A percentile compares a stretch with the other conserved stretches of the same genome.
Evolutionary conservation across 2,113 vertebrate genomes (phyloP).

Genomic region (Semicossyphus pulcher): DNA sequence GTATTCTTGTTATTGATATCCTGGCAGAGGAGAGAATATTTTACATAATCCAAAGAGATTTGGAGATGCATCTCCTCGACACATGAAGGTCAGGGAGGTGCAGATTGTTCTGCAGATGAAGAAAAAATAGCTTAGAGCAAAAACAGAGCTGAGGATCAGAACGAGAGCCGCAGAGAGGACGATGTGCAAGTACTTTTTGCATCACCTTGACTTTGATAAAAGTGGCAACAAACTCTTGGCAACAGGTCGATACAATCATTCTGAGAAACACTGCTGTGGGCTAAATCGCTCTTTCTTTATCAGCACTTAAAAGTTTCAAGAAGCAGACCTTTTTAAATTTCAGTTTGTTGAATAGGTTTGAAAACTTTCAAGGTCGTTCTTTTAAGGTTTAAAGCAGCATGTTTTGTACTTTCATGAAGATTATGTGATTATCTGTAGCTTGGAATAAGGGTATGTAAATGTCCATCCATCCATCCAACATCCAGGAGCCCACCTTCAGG

Average conservation of each 20-base stretch:
- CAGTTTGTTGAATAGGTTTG: no score
- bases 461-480: no score
- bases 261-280: no score
- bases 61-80: constrained; percentile 31
- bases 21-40: constrained; percentile 22
- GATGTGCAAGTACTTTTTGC: constrained; percentile 1
- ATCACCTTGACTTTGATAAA: not conserved
- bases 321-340: no score
- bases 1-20: constrained; percentile 26
- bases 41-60: constrained; percentile 36
- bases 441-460: no score
- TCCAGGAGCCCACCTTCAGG: no score
- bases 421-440: no score
- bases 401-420: no score
- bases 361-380: no score
- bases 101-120: constrained; percentile 9
- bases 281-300: no score
- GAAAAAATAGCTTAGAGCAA: not conserved
- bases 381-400: no score
- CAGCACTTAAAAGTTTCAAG: no score
- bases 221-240: not conserved
- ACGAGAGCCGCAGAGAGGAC: not conserved
- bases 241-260: constrained; percentile 3
- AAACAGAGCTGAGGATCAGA: not conserved
- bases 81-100: constrained; percentile 43